These are phyloP conservation scores for Drosophila affinis DNA, from an alignment of 2,888 invertebrate genomes.

Conservation along the genomic window DNA sequence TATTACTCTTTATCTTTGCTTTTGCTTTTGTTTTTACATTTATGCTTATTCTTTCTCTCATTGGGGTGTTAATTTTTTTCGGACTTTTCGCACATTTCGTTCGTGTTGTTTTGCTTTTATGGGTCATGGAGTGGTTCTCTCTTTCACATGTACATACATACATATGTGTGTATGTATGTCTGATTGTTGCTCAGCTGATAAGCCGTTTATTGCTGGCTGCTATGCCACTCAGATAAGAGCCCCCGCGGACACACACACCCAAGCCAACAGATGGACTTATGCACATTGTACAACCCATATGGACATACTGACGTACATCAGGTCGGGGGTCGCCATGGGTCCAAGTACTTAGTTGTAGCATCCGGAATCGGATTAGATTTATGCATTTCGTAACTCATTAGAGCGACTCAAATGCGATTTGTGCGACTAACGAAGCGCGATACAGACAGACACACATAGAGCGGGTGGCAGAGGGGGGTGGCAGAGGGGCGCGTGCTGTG, in stretches of 20 bases:
- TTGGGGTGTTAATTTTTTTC: conserved; percentile 51
- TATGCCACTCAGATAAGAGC: conserved; percentile 32
- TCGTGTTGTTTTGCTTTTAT: conserved; percentile 17
- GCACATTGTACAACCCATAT: background rate
- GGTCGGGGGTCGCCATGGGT: conserved; percentile 6
- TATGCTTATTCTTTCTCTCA: background rate
- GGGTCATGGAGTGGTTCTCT: conserved; percentile 9
- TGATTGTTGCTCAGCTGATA: conserved; percentile 56
- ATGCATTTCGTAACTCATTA: conserved; percentile 57
- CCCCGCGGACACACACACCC: conserved; percentile 5
- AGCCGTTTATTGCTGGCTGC: conserved; percentile 55
- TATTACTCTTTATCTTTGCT: conserved; percentile 21
- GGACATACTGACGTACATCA: conserved; percentile 11
- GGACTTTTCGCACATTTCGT: conserved; percentile 52
- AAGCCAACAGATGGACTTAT: background rate
- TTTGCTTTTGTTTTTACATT: background rate
- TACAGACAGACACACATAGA: background rate
- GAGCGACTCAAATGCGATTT: conserved; percentile 38
- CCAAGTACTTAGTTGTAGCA: conserved; percentile 12
- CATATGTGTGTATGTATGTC: conserved; percentile 51
- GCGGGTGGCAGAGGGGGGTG: background rate
- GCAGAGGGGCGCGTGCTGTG: background rate
- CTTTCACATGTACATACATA: conserved; percentile 4
- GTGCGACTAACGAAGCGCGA: conserved; percentile 23
- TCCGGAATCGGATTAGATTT: conserved; percentile 40